Conservation (phyloP, 2,888 invertebrate genomes). For the Campopleginae sp. region DNA sequence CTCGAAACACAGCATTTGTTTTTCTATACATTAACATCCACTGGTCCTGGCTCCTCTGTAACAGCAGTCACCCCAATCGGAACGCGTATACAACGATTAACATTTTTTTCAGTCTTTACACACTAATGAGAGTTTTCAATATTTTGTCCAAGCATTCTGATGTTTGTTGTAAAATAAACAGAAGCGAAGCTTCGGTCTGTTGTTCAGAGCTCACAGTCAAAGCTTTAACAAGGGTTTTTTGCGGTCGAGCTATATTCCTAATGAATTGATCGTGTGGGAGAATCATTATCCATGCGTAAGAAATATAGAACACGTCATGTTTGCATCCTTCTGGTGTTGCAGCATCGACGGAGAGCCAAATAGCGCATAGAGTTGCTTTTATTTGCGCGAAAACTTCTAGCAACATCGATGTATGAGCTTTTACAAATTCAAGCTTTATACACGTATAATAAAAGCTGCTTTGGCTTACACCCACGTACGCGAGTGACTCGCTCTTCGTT, state of each 20-base stretch:
- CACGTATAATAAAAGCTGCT: slow-evolving; percentile 2
- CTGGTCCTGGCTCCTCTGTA: background rate
- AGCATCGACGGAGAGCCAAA: slow-evolving; percentile 30
- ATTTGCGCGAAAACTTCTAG: slow-evolving; percentile 28
- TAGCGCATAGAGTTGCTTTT: background rate
- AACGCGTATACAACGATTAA: background rate
- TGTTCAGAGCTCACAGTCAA: background rate
- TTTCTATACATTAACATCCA: background rate
- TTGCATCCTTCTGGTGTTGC: slow-evolving; percentile 2
- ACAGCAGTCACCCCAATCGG: background rate
- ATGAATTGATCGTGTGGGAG: background rate
- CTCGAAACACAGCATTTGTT: background rate
- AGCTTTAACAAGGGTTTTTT: slow-evolving; percentile 8
- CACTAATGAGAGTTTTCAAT: background rate
- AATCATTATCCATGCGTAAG: background rate
- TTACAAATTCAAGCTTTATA: slow-evolving; percentile 1
- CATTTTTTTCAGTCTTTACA: background rate
- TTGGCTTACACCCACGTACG: slow-evolving; percentile 1
- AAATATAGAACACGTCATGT: background rate
- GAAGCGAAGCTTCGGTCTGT: background rate
- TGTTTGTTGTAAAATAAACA: background rate
- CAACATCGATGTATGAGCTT: slow-evolving; percentile 43
- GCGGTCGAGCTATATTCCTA: background rate
- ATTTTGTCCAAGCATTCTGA: background rate
- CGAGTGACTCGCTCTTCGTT: slow-evolving; percentile 12